phyloP scores from a whole-genome alignment of 2,888 invertebrate genomes.

The Merodon equestris region DNA sequence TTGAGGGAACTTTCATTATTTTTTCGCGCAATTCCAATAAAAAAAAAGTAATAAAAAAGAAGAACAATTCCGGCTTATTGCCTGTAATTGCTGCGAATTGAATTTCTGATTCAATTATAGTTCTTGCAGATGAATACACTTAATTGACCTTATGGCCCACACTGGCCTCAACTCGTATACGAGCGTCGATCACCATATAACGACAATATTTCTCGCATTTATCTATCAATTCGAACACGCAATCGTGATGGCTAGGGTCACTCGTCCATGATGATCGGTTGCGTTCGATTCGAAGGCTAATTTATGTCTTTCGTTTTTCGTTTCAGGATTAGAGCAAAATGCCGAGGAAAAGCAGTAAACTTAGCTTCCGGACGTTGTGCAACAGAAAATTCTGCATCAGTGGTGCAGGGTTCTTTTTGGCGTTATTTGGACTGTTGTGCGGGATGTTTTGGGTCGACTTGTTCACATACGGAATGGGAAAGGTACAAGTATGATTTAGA shows the following conservation, averaged over 20 bases:
- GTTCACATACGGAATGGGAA: slow-evolving; percentile 76
- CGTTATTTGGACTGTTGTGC: slow-evolving; percentile 74
- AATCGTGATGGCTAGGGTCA: too few species aligned
- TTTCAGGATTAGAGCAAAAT: slow-evolving; percentile 67
- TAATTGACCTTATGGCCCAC: slow-evolving; percentile 62
- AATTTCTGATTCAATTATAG: slow-evolving; percentile 63
- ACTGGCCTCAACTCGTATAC: slow-evolving; percentile 38
- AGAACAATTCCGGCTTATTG: slow-evolving; percentile 17
- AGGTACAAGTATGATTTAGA: slow-evolving; percentile 72
- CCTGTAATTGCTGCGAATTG: slow-evolving; percentile 53
- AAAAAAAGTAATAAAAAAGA: too few species aligned
- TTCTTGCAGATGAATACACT: slow-evolving; percentile 57
- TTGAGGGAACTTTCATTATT: too few species aligned
- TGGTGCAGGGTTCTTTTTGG: slow-evolving; percentile 74
- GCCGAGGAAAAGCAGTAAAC: slow-evolving; percentile 72
- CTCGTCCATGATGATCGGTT: too few species aligned
- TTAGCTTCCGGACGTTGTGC: slow-evolving; percentile 71
- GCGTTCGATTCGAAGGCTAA: background rate
- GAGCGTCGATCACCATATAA: slow-evolving; percentile 41
- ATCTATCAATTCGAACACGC: slow-evolving; percentile 24
- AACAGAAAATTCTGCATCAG: slow-evolving; percentile 73
- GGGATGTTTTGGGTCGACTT: slow-evolving; percentile 78
- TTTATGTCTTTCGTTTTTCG: slow-evolving; percentile 7
- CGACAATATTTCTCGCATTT: slow-evolving; percentile 18
- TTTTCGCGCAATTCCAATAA: background rate